Evolutionary conservation across 2,113 vertebrate genomes (phyloP).

Genomic region (Euleptes europaea): DNA sequence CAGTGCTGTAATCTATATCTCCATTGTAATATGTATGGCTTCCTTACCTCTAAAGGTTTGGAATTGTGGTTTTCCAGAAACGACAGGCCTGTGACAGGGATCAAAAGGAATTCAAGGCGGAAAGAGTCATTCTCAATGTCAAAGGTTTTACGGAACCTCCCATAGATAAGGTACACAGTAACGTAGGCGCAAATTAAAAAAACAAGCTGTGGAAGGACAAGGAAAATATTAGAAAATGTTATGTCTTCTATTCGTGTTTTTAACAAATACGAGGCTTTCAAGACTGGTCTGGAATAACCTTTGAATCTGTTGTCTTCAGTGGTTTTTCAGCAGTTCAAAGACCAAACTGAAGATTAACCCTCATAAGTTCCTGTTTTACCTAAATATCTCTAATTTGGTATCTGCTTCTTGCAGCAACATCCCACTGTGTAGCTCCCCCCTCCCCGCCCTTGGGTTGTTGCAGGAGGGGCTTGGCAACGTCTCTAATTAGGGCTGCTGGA

Average conservation of each 20-base stretch:
- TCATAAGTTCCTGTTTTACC: background rate
- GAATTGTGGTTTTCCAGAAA: conserved; percentile 94
- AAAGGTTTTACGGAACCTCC: conserved; percentile 85
- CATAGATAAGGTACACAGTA: conserved; percentile 92
- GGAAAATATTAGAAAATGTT: background rate
- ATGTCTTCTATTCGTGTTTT: background rate
- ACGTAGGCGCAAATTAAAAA: conserved; percentile 89
- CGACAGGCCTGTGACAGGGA: conserved; percentile 90
- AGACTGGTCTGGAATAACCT: background rate
- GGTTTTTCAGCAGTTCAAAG: background rate
- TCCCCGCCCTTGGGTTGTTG: background rate
- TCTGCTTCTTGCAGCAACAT: background rate
- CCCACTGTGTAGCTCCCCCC: too few species aligned
- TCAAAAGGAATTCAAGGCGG: conserved; percentile 91
- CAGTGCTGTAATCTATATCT: background rate
- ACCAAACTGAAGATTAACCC: background rate
- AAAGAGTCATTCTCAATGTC: conserved; percentile 91
- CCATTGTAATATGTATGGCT: background rate
- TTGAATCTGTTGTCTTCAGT: background rate
- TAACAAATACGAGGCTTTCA: background rate
- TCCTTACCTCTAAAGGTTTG: conserved; percentile 87
- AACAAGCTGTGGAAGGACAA: conserved; percentile 79
- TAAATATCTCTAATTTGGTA: background rate
- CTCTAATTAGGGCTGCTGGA: too few species aligned
- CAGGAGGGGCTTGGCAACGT: background rate